Conservation (phyloP, 2,888 invertebrate genomes). For the Volucella bombylans region DNA sequence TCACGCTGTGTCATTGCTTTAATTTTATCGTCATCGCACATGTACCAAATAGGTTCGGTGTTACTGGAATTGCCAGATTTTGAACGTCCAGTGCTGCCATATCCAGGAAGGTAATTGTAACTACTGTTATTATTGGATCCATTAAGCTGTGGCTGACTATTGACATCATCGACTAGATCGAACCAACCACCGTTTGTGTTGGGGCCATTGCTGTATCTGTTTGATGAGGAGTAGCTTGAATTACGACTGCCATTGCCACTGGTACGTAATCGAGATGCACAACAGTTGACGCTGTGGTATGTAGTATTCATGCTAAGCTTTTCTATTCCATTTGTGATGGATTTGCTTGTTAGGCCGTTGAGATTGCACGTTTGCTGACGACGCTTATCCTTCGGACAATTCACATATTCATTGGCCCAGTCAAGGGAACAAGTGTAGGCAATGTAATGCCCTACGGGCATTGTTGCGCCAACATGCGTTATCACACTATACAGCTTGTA, state of each 20-base stretch:
- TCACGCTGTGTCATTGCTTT: constrained; percentile 90
- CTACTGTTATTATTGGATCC: constrained; percentile 72
- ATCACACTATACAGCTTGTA: constrained; percentile 95
- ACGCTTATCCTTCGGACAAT: constrained; percentile 84
- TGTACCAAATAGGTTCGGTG: constrained; percentile 87
- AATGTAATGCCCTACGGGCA: constrained; percentile 95
- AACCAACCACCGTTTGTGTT: constrained; percentile 78
- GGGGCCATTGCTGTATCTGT: constrained; percentile 78
- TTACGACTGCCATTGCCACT: constrained; percentile 45
- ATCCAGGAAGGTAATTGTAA: constrained; percentile 78
- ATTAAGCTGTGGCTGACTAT: constrained; percentile 63
- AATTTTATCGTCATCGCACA: constrained; percentile 94
- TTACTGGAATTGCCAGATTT: constrained; percentile 68
- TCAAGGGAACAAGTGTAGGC: constrained; percentile 90
- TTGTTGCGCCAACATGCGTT: constrained; percentile 94
- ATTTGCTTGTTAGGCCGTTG: constrained; percentile 80
- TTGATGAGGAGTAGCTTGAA: constrained; percentile 75
- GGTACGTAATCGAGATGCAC: constrained; percentile 83
- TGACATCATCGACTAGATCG: constrained; percentile 72
- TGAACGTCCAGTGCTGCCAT: constrained; percentile 80
- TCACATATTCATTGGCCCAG: constrained; percentile 84
- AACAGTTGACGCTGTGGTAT: constrained; percentile 85
- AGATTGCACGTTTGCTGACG: constrained; percentile 78
- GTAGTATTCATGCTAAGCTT: constrained; percentile 81
- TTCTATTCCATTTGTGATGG: constrained; percentile 81